Percentiles rank a stretch among this genome's conserved stretches.
phyloP scores from a whole-genome alignment of 1,140 invertebrate species.

The Homarus americanus region DNA sequence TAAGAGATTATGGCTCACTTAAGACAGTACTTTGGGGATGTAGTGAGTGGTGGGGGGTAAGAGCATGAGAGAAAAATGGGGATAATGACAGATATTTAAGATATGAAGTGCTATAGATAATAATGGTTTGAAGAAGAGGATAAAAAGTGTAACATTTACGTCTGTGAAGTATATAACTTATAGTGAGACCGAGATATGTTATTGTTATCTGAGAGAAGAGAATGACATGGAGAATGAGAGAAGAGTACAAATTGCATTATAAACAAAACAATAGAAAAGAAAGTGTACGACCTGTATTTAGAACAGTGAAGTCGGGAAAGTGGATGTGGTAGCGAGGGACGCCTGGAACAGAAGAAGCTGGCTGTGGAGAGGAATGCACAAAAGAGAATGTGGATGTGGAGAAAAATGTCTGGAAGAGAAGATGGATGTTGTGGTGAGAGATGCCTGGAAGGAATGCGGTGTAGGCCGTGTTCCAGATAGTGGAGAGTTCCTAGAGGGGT shows the following conservation, averaged over 20 bases:
- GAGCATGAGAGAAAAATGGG: not conserved
- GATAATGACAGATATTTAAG: no score
- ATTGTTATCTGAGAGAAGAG: no score
- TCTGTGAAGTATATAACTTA: no score
- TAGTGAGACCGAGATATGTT: no score
- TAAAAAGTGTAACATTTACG: no score
- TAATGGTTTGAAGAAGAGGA: no score
- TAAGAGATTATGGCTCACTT: not conserved
- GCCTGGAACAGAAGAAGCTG: not conserved
- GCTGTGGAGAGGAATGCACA: not conserved
- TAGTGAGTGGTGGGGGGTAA: not conserved
- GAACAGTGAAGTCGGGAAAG: no score
- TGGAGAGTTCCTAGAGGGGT: not conserved
- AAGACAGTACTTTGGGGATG: not conserved
- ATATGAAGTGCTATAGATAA: no score
- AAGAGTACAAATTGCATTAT: no score
- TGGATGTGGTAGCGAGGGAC: not conserved
- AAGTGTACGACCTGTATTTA: no score
- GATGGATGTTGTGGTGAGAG: not conserved
- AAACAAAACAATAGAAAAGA: no score
- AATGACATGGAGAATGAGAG: no score
- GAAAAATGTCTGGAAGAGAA: not conserved
- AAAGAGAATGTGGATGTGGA: not conserved
- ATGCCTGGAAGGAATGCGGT: not conserved
- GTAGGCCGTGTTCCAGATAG: constrained; percentile 5